Percentiles rank a stretch among this genome's conserved stretches.
Conservation (phyloP, 2,797 vertebrate genomes). For the Semaprochilodus insignis region DNA sequence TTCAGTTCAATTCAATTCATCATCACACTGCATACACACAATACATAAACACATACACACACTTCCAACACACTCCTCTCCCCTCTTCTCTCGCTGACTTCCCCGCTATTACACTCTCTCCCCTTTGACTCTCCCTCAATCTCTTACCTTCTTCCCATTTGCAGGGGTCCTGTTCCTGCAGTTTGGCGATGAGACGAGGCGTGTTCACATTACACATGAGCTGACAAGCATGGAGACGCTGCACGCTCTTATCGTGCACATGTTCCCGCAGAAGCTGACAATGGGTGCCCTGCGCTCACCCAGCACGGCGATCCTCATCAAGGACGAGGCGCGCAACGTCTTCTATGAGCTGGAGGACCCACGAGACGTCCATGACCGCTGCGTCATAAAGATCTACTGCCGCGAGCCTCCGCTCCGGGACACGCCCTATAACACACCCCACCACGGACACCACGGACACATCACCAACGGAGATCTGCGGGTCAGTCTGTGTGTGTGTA, state of each 20-base stretch:
- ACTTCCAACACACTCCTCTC: not conserved
- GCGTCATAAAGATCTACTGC: constrained; percentile 97
- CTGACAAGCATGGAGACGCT: constrained; percentile 97
- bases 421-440: constrained; percentile 86
- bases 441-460: constrained; percentile 87
- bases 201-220: constrained; percentile 97
- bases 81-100: constrained; percentile 28
- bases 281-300: constrained; percentile 88
- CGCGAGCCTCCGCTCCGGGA: constrained; percentile 78
- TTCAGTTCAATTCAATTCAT: too few relatives aligned
- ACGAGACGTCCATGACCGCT: constrained; percentile 95
- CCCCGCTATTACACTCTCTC: not conserved
- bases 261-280: constrained; percentile 98
- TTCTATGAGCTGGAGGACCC: constrained; percentile 98
- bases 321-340: constrained; percentile 94
- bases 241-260: constrained; percentile 96
- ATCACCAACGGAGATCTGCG: constrained; percentile 94
- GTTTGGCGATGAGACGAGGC: constrained; percentile 93
- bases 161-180: constrained; percentile 96
- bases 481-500: constrained; percentile 74
- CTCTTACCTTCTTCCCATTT: not conserved
- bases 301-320: constrained; percentile 96
- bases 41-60: not conserved
- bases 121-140: not conserved
- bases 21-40: not conserved